Evolutionary conservation across 2,888 invertebrate genomes (phyloP), one percentile per base, ranked within the genome.

Genomic region (Lasioglossum marginatum): DNA sequence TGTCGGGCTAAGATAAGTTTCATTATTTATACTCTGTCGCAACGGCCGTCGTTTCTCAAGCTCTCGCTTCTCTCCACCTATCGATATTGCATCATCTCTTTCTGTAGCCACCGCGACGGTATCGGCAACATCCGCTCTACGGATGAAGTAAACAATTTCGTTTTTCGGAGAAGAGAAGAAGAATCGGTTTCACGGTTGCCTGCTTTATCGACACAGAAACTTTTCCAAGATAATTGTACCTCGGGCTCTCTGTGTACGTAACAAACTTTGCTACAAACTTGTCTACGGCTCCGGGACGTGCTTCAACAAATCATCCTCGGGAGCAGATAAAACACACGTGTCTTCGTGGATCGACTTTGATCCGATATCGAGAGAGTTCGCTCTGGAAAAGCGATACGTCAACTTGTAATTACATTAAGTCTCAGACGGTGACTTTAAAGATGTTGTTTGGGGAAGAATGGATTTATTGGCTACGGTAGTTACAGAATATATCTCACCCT

Each of bases 1-100:
- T 78, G 77, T 74, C 60, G 71, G 43, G 60, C 71, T 19, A 23
- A 80, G 82, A 80, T 85, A 80, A 72, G 66, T 76, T 60, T 19
- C 60, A 79, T 76, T 80, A 77, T 86, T 86, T 79, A 77, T 78
- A 31, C 8, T 31, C 71, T 14, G 34, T 34, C 40, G 48, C 37
- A 4, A 52, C n/a, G 57, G 14, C 77, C 79, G 34, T 27, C 79
- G 60, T 80, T 71, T 23, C 43, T 78, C 27, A 27, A 37, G 74
- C 23, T 79, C 52, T 70, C 27, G 37, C 68, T 34, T 34, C 27
- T 71, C 31, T 66, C 31, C 37, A 27, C n/a, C 43, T 57, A 23
- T 57, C 23, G 57, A 12, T 57, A n/a, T 23, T 57, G 57, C n/a
- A 57, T n/a, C 57, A 10, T 60, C 66, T n/a, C 63, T 6, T 63